Percentiles rank a stretch among this genome's conserved stretches.
phyloP scores from a whole-genome alignment of 2,113 vertebrate genomes.

The Gymnorhina tibicen region DNA sequence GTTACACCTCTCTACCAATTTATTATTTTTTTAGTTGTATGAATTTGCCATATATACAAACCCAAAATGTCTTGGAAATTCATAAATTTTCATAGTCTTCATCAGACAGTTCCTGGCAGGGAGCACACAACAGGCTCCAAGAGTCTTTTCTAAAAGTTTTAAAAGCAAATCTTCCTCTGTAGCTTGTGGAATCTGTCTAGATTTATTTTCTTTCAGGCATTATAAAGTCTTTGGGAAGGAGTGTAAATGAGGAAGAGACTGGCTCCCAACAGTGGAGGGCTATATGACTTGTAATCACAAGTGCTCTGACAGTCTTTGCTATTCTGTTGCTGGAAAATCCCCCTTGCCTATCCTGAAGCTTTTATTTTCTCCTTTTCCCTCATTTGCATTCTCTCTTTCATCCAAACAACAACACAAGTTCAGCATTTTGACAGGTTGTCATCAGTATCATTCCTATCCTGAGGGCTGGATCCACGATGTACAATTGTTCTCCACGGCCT shows the following conservation, averaged over 20 bases:
- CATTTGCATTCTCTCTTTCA: slow-evolving; percentile 56
- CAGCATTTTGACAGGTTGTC: slow-evolving; percentile 27
- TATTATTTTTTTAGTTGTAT: background rate
- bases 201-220: background rate
- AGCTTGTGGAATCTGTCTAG: background rate
- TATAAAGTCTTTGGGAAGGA: background rate
- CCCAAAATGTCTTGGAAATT: background rate
- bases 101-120: background rate
- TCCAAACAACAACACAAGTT: background rate
- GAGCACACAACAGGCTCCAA: background rate
- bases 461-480: background rate
- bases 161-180: background rate
- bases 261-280: background rate
- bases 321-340: background rate
- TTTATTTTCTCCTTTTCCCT: slow-evolving; percentile 19
- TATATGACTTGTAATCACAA: background rate
- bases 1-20: background rate
- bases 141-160: background rate
- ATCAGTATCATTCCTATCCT: slow-evolving; percentile 25
- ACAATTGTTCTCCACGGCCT: background rate
- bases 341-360: background rate
- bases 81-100: background rate
- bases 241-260: background rate
- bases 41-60: background rate
- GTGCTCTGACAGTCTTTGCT: background rate